These are phyloP conservation scores for Pachymerium ferrugineum DNA, from an alignment of 2,888 invertebrate species.

Conservation along the genomic window DNA sequence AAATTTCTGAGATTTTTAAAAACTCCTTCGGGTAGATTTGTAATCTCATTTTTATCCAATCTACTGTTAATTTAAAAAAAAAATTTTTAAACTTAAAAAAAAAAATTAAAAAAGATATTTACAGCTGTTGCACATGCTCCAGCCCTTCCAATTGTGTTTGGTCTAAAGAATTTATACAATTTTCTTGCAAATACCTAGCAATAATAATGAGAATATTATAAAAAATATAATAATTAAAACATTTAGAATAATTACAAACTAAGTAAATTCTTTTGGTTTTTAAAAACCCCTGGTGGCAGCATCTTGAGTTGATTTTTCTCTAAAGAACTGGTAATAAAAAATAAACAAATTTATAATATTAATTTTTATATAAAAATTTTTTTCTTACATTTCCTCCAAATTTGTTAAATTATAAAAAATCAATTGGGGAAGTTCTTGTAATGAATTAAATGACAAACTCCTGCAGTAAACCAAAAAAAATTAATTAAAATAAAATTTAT, in stretches of 20 bases:
- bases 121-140: neutral
- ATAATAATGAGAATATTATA: neutral
- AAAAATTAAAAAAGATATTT: neutral
- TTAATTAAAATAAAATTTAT: neutral
- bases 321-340: neutral
- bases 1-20: neutral
- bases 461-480: conserved; percentile 56
- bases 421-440: conserved; percentile 57
- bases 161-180: neutral
- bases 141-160: neutral
- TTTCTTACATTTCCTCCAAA: conserved; percentile 56
- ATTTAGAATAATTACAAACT: neutral
- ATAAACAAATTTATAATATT: neutral
- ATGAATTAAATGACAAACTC: conserved; percentile 63
- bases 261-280: neutral
- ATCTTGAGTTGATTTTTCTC: neutral
- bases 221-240: neutral
- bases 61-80: neutral
- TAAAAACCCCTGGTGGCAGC: neutral
- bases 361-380: neutral
- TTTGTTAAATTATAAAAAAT: conserved; percentile 56
- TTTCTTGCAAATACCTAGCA: conserved; percentile 2
- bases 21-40: neutral
- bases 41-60: conserved; percentile 9
- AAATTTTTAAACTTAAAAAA: neutral